These are phyloP conservation scores for Chaetops frenatus DNA, from an alignment of 2,113 vertebrate genomes.

Conservation along the genomic window DNA sequence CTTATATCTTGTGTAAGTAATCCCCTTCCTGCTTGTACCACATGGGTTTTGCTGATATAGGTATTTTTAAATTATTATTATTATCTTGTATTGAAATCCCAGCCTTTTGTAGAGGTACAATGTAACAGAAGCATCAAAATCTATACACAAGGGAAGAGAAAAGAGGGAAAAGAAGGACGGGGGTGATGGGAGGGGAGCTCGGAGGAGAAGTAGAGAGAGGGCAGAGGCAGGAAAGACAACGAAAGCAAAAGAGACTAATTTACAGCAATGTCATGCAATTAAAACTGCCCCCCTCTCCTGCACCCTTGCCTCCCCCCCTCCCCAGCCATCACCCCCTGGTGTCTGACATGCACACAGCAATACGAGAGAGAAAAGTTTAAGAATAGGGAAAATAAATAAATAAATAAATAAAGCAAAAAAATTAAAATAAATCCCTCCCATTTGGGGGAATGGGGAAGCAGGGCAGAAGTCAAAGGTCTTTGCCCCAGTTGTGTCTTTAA, in stretches of 20 bases:
- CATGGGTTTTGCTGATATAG: slow-evolving; percentile 66
- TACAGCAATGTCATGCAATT: slow-evolving; percentile 73
- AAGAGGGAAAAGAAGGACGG: slow-evolving; percentile 59
- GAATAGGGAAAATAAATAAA: slow-evolving; percentile 73
- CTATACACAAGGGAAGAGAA: slow-evolving; percentile 75
- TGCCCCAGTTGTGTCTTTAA: slow-evolving; percentile 60
- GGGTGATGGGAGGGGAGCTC: slow-evolving; percentile 63
- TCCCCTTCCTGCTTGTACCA: slow-evolving; percentile 76
- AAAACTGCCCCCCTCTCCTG: slow-evolving; percentile 62
- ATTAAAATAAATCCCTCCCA: slow-evolving; percentile 60
- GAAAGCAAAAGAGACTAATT: slow-evolving; percentile 65
- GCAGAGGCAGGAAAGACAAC: slow-evolving; percentile 56
- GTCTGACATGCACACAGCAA: slow-evolving; percentile 90
- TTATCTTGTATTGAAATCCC: slow-evolving; percentile 65
- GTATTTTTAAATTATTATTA: slow-evolving; percentile 67
- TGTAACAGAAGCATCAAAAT: slow-evolving; percentile 83
- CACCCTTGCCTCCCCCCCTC: slow-evolving; percentile 57
- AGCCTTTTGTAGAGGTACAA: slow-evolving; percentile 78
- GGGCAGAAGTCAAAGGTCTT: slow-evolving; percentile 66
- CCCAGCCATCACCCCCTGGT: slow-evolving; percentile 62
- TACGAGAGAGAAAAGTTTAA: slow-evolving; percentile 85
- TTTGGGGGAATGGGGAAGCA: slow-evolving; percentile 72
- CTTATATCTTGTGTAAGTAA: slow-evolving; percentile 72
- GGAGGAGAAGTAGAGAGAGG: slow-evolving; percentile 58
- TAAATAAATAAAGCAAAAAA: slow-evolving; percentile 38